phyloP scores from a whole-genome alignment of 30 jellyfish, hydroid and myxozoan genomes.

The Thelohanellus kitauei region DNA sequence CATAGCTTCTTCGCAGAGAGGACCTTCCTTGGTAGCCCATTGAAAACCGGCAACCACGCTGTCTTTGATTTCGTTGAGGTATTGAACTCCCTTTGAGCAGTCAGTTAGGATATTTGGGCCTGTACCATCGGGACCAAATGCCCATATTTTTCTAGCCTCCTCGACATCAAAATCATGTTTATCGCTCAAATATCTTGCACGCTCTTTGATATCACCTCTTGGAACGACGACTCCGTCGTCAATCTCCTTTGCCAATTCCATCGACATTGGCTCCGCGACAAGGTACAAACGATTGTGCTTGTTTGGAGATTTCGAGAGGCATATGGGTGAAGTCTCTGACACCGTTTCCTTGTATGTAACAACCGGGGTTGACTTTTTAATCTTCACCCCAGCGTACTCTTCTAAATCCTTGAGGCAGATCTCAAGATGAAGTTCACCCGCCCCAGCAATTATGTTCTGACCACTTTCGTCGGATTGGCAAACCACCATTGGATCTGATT shows the following conservation, averaged over 20 bases:
- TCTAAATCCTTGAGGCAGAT: no score
- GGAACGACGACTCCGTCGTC: slow-evolving; percentile 61
- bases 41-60: slow-evolving; percentile 97
- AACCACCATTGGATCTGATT: slow-evolving; percentile 96
- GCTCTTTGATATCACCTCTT: slow-evolving; percentile 50
- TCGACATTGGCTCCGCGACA: slow-evolving; percentile 59
- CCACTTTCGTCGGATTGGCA: slow-evolving; percentile 87
- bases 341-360: slow-evolving; percentile 94
- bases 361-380: slow-evolving; percentile 86
- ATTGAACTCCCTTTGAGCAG: slow-evolving; percentile 87
- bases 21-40: slow-evolving; percentile 99
- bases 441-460: slow-evolving; percentile 98
- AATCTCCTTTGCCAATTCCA: slow-evolving; percentile 52
- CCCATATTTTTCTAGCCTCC: slow-evolving; percentile 90
- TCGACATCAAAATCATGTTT: slow-evolving; percentile 29
- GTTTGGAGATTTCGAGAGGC: slow-evolving; percentile 92
- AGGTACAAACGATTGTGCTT: slow-evolving; percentile 76
- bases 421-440: no score
- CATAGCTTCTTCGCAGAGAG: slow-evolving; percentile 76
- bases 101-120: slow-evolving; percentile 78
- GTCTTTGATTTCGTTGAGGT: slow-evolving; percentile 83
- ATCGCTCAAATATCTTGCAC: slow-evolving; percentile 52
- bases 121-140: slow-evolving; percentile 95
- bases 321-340: slow-evolving; percentile 19
- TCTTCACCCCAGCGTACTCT: no score